These are phyloP conservation scores for Astyanax mexicanus DNA, from an alignment of 2,797 vertebrate genomes.

Conservation along the genomic window DNA sequence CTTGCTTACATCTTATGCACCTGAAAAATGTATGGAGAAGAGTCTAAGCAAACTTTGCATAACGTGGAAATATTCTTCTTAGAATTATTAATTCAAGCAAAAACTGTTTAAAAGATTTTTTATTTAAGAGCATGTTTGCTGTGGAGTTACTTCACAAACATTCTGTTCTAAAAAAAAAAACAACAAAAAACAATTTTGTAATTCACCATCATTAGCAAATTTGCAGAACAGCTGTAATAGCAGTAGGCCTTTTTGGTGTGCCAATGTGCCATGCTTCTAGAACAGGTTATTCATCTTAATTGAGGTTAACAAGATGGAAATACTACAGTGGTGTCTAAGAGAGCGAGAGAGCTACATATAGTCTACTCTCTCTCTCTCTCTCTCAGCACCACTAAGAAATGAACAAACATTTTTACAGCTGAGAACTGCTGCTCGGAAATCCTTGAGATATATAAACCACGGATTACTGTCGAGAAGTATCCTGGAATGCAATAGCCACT, in stretches of 20 bases:
- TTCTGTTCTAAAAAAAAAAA: no score
- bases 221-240: not conserved
- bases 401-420: conserved; percentile 53
- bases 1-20: no score
- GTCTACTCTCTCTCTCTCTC: not conserved
- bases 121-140: no score
- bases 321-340: not conserved
- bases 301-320: conserved; percentile 3
- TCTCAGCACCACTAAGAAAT: conserved; percentile 36
- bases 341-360: not conserved
- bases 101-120: no score
- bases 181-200: no score
- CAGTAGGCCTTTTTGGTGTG: not conserved
- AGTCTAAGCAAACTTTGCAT: no score
- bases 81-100: no score
- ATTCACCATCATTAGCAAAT: not conserved
- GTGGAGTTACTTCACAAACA: no score
- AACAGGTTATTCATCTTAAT: not conserved
- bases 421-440: conserved; percentile 43
- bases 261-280: conserved; percentile 16
- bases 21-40: no score
- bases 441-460: conserved; percentile 40
- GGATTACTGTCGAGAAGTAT: conserved; percentile 34
- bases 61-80: no score
- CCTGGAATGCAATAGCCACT: conserved; percentile 23